Percentiles rank a stretch among this genome's conserved stretches.
Evolutionary conservation across 1,140 invertebrate species (phyloP).

Genomic region (Bicyclus anynana): DNA sequence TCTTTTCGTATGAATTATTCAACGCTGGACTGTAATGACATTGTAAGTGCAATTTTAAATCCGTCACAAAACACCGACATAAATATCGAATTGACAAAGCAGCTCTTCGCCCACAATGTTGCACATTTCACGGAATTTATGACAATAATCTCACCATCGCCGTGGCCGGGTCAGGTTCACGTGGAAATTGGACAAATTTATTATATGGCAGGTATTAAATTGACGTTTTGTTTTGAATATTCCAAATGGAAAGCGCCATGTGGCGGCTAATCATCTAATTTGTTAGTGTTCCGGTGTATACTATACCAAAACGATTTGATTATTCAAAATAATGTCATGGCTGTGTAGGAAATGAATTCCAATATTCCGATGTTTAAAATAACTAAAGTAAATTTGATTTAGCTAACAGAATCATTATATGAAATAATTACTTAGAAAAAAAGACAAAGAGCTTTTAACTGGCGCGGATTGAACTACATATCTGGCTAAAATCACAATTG

Average conservation of each 20-base stretch:
- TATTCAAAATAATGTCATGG: background rate
- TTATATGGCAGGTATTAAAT: constrained; percentile 42
- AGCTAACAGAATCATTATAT: too few species aligned
- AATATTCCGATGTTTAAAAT: too few species aligned
- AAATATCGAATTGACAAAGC: background rate
- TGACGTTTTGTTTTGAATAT: constrained; percentile 23
- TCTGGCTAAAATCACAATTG: too few species aligned
- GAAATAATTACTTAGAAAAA: too few species aligned
- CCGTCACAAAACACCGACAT: too few species aligned
- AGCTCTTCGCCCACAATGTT: background rate
- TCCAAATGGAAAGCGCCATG: constrained; percentile 15
- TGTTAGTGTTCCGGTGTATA: background rate
- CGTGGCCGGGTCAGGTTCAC: constrained; percentile 38
- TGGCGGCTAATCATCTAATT: constrained; percentile 10
- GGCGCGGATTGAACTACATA: too few species aligned
- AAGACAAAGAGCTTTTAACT: too few species aligned
- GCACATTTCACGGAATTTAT: constrained; percentile 45
- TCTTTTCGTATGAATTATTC: too few species aligned
- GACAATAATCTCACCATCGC: constrained; percentile 52
- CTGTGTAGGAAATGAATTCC: too few species aligned
- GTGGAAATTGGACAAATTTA: constrained; percentile 53
- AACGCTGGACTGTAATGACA: too few species aligned
- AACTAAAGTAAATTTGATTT: too few species aligned
- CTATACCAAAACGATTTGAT: background rate
- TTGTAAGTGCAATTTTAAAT: too few species aligned